Conservation (phyloP, 2,113 vertebrate genomes). For the Heterotilapia buettikoferi region DNA sequence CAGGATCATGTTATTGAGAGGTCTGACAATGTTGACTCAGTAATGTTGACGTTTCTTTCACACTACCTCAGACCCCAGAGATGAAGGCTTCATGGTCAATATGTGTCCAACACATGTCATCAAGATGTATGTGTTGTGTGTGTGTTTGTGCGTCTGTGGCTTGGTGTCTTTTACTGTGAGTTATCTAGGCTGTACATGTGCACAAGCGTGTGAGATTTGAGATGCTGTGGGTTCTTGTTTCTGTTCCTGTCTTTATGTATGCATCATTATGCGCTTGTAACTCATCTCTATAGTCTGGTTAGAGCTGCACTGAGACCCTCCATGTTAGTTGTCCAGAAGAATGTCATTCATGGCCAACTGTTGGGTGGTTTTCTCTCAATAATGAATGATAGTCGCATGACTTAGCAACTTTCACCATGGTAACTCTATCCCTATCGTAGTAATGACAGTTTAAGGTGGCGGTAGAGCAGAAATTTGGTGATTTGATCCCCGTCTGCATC, state of each 20-base stretch:
- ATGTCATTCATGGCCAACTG: conserved; percentile 48
- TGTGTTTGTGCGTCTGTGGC: not conserved
- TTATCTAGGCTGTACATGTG: not conserved
- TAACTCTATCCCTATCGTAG: conserved; percentile 42
- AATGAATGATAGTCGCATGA: conserved; percentile 66
- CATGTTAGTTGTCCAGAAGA: conserved; percentile 61
- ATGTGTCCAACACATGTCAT: conserved; percentile 50
- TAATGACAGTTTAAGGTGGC: not conserved
- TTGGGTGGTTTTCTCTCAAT: conserved; percentile 58
- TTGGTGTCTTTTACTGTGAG: not conserved
- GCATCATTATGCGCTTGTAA: conserved; percentile 17
- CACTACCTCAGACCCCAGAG: not conserved
- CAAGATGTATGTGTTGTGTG: not conserved
- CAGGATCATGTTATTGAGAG: not conserved
- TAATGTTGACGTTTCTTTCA: conserved; percentile 5
- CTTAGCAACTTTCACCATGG: conserved; percentile 68
- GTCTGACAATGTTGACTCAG: conserved; percentile 7
- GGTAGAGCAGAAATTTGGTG: not conserved
- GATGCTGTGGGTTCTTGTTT: not conserved
- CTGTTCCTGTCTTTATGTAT: not conserved
- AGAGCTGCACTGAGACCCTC: conserved; percentile 26
- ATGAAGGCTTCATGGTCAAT: conserved; percentile 62
- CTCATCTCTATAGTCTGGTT: conserved; percentile 51
- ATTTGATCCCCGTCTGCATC: not conserved
- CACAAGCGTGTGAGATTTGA: not conserved